Evolutionary conservation across 2,113 vertebrate genomes (phyloP), one percentile per base, ranked within the genome.

Genomic region (Oplegnathus fasciatus): DNA sequence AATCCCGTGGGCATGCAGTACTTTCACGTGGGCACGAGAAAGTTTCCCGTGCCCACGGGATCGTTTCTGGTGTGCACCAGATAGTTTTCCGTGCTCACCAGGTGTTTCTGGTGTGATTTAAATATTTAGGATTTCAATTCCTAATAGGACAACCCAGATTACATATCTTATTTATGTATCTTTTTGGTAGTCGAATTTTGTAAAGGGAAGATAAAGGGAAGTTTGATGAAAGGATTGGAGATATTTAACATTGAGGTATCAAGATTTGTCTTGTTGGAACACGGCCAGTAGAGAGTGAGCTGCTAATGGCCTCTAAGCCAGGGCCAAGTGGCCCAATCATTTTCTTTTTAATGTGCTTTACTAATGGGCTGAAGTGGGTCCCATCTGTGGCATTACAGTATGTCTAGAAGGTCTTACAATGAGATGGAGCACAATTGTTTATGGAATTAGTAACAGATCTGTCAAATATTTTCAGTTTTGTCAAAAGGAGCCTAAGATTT

Each of bases 341-440:
- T 71, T 37, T 75, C 34, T 34, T 74, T 73, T 57, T 73, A 5
- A 69, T 44, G 68, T 55, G 52, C 22, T 73, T 32, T 83, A 52
- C 71, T 80, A 61, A 84, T 60, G 40, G 18, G 46, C 55, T 28
- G 5, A 58, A 40, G 9, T 26, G 67, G 48, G 65, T 76, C 37
- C 71, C 42, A 62, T 46, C 22, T 46, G 26, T 26, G 66, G 22
- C 65, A 57, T 64, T 52, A 26, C 24, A 57, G 24, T 30, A 34
- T 50, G 24, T 79, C 78, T 77, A 13, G 32, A 80, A 74, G 69
- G 20, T 65, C 42, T 82, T 30, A 30, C 73, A 57, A 30, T 66
- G 52, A 40, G 28, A 73, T 24, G n/a, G 61, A 28, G 30, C 46
- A 57, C 44, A 65, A 60, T 30, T 65, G 15, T 58, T 84, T 32